Evolutionary conservation across 1,140 invertebrate species (phyloP).

Genomic region (Vanessa atalanta): DNA sequence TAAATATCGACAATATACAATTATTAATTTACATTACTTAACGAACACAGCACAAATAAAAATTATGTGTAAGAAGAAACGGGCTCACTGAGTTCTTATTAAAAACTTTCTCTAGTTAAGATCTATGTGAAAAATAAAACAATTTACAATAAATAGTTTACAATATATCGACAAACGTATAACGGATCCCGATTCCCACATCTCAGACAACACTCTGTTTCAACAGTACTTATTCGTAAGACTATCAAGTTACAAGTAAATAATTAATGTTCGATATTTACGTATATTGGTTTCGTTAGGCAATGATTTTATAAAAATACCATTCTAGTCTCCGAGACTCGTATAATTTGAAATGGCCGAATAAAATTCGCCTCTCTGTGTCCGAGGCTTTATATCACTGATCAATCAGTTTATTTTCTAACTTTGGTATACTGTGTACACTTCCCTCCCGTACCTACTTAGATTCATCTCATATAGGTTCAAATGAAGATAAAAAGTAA

Average conservation of each 20-base stretch:
- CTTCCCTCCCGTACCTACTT: slow-evolving; percentile 57
- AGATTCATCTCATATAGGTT: slow-evolving; percentile 55
- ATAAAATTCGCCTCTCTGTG: slow-evolving; percentile 34
- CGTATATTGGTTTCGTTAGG: slow-evolving; percentile 80
- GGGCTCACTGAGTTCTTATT: slow-evolving; percentile 69
- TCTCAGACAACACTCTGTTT: slow-evolving; percentile 52
- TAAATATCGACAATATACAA: slow-evolving; percentile 79
- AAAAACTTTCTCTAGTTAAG: slow-evolving; percentile 72
- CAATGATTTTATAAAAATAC: slow-evolving; percentile 81
- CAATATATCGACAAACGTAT: slow-evolving; percentile 71
- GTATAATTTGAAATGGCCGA: slow-evolving; percentile 53
- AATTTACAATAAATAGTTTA: slow-evolving; percentile 78
- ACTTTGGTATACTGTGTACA: slow-evolving; percentile 79
- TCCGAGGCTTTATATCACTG: slow-evolving; percentile 34
- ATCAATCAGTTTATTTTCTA: slow-evolving; percentile 74
- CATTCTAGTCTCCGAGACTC: slow-evolving; percentile 67
- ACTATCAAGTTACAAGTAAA: slow-evolving; percentile 74
- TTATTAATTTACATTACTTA: slow-evolving; percentile 80
- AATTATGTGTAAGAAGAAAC: slow-evolving; percentile 68
- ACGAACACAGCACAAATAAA: slow-evolving; percentile 79
- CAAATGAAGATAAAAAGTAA: slow-evolving; percentile 59
- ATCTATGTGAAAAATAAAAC: slow-evolving; percentile 68
- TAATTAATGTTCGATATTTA: slow-evolving; percentile 77
- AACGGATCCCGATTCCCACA: slow-evolving; percentile 67
- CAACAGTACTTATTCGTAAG: slow-evolving; percentile 65